These are phyloP conservation scores for Mycetomoellerius zeteki DNA, from an alignment of 1,140 invertebrate species.

Conservation along the genomic window DNA sequence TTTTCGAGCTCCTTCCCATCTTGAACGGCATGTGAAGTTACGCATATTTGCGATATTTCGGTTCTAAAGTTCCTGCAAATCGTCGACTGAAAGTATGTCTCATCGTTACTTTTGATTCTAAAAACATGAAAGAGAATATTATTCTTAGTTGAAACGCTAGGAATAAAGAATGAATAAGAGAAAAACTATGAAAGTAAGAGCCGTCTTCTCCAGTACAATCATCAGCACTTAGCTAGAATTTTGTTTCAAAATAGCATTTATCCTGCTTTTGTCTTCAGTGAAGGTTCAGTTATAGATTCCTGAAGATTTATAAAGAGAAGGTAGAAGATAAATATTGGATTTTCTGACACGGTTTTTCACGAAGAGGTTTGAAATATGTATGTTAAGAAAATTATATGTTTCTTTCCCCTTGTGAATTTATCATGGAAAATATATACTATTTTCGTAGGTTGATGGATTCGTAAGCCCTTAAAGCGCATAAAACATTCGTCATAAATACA, in stretches of 20 bases:
- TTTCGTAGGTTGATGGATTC: neutral
- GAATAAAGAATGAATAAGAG: neutral
- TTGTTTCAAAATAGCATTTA: neutral
- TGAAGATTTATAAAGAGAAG: neutral
- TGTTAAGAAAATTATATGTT: conserved; percentile 12
- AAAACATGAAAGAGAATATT: neutral
- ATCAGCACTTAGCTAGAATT: neutral
- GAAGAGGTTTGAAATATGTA: neutral
- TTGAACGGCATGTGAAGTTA: neutral
- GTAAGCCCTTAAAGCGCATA: neutral
- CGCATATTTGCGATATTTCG: neutral
- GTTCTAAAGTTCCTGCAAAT: neutral
- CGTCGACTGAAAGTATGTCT: neutral
- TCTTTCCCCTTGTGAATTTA: neutral
- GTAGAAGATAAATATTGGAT: neutral
- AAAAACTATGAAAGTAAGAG: neutral
- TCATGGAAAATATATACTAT: neutral
- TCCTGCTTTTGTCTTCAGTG: neutral
- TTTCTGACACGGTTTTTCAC: neutral
- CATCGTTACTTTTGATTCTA: neutral
- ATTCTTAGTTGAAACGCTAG: neutral
- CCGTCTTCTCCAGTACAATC: neutral
- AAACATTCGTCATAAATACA: conserved; percentile 15
- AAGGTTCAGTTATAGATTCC: neutral
- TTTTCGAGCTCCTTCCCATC: neutral